Evolutionary conservation across 2,113 vertebrate genomes (phyloP).

Genomic region (Hirundichthys speculiger): DNA sequence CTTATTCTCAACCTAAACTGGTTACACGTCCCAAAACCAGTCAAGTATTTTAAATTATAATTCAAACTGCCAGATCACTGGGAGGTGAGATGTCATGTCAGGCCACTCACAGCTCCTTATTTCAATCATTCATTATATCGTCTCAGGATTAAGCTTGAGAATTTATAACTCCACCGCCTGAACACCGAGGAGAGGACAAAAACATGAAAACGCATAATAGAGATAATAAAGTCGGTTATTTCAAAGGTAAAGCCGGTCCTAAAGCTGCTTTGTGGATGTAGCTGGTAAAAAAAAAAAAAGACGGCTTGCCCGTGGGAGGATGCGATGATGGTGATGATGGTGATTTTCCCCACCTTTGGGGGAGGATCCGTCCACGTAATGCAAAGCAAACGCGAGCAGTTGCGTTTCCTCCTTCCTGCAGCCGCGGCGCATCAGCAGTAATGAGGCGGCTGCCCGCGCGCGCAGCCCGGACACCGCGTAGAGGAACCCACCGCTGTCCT

Average conservation of each 20-base stretch:
- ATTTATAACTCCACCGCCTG: background rate
- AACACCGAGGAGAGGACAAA: background rate
- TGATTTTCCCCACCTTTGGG: slow-evolving; percentile 49
- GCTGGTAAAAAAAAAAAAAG: too few relatives aligned
- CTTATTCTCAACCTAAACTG: too few relatives aligned
- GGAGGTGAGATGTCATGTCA: background rate
- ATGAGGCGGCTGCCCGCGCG: background rate
- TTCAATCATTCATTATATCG: slow-evolving; percentile 34
- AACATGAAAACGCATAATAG: too few relatives aligned
- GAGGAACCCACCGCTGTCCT: background rate
- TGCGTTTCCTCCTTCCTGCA: slow-evolving; percentile 50
- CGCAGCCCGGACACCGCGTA: background rate
- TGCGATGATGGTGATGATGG: slow-evolving; percentile 19
- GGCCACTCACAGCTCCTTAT: background rate
- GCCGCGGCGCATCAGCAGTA: slow-evolving; percentile 35
- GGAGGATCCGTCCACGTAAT: slow-evolving; percentile 59
- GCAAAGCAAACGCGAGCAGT: slow-evolving; percentile 3
- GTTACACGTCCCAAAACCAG: too few relatives aligned
- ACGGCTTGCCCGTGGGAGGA: background rate
- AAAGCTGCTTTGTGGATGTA: too few relatives aligned
- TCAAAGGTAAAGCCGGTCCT: too few relatives aligned
- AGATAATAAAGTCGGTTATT: too few relatives aligned
- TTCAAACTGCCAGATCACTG: too few relatives aligned
- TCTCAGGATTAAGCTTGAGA: slow-evolving; percentile 23
- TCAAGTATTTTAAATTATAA: too few relatives aligned